Base-by-base conservation (phyloP, 2,888 invertebrate genomes). In the Perdita meconis region DNA sequence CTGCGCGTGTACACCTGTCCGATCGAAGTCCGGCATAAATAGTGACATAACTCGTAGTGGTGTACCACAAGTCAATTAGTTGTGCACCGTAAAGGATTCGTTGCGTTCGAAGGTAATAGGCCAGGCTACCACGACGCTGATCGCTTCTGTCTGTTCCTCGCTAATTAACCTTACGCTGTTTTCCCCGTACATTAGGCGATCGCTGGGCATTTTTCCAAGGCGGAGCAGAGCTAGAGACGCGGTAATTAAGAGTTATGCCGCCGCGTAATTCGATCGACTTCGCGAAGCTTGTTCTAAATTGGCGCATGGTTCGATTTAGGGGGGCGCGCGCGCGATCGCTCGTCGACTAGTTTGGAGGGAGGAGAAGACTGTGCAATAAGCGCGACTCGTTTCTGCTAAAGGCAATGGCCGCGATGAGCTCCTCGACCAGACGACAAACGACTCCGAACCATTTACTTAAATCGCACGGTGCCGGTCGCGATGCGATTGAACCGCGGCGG, bases 41-140 rank as follows among this genome's bases (percentile, higher is more conserved):
- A 84, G 84, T 84, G 82, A 84, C 84, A 82, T 84, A 84, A 82
- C 84, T 84, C 81, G 78, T 73, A 63, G 70, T 74, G 60, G 78
- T 75, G 69, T 77, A 84, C 70, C 85, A 74, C 79, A 61, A 82
- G 83, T 85, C 86, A 85, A 86, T 86, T 86, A 83, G 86, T 77
- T 78, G 66, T 78, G 70, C 47, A 57, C 60, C 59, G 77, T 77
- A 82, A 72, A 67, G 77, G 77, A 74, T 80, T 73, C 71, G 63
- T 61, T 64, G 65, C 66, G 60, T 82, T 57, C 64, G 67, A 64
- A 73, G 75, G 65, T 68, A 76, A 81, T 50, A 75, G 72, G 44
- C 61, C 70, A 78, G 75, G 72, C 77, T 75, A 65, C 70, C 47
- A 40, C 50, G 55, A 57, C 26, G 47, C 51, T 51, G 63, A 55